These are phyloP conservation scores for Apis cerana DNA, from an alignment of 1,140 invertebrate genomes.

Conservation along the genomic window DNA sequence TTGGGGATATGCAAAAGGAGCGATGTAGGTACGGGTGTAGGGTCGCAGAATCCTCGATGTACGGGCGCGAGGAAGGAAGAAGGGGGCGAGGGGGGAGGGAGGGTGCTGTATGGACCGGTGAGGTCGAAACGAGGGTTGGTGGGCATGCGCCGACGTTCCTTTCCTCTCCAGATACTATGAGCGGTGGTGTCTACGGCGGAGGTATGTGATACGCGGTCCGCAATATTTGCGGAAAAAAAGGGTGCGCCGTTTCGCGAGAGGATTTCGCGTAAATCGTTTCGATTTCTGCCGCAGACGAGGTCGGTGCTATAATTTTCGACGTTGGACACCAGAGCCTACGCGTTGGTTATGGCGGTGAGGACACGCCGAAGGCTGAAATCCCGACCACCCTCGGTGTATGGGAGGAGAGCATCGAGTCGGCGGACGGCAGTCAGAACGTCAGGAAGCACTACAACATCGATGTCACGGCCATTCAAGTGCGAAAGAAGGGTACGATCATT, in stretches of 20 bases:
- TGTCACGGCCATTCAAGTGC: constrained; percentile 73
- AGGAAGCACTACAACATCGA: constrained; percentile 74
- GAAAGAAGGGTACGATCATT: constrained; percentile 68
- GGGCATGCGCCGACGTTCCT: constrained; percentile 66
- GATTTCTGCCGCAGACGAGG: constrained; percentile 83
- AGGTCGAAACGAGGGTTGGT: constrained; percentile 33
- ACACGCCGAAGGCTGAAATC: constrained; percentile 95
- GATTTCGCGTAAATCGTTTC: constrained; percentile 7
- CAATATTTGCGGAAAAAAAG: constrained; percentile 36
- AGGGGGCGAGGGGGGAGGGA: neutral
- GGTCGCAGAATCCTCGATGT: constrained; percentile 33
- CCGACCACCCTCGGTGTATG: constrained; percentile 91
- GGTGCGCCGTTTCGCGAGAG: neutral
- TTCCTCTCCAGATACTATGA: constrained; percentile 75
- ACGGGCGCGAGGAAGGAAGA: neutral
- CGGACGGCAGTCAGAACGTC: constrained; percentile 57
- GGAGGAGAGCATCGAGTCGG: constrained; percentile 81
- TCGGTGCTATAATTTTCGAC: constrained; percentile 90
- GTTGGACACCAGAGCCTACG: constrained; percentile 87
- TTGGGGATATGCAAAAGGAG: constrained; percentile 43
- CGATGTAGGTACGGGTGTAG: neutral
- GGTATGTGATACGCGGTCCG: constrained; percentile 70
- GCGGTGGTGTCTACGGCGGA: constrained; percentile 81
- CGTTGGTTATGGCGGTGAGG: constrained; percentile 95
- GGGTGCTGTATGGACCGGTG: constrained; percentile 22